These are phyloP conservation scores for Crambe crambe DNA, from an alignment of 37 sponge, comb jelly and placozoan species.

Conservation along the genomic window DNA sequence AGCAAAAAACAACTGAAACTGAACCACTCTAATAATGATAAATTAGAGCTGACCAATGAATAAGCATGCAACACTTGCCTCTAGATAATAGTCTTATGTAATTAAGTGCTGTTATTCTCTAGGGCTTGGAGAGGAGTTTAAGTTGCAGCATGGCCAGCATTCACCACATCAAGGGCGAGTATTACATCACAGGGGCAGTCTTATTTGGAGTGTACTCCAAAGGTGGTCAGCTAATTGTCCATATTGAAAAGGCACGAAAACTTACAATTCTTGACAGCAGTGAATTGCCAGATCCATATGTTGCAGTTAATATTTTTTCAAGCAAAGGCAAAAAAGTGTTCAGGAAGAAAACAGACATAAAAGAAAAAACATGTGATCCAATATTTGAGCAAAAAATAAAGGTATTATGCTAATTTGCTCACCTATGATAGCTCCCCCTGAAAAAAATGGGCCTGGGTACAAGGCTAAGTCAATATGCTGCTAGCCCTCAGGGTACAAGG, in stretches of 20 bases:
- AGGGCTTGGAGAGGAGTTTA: too few relatives aligned
- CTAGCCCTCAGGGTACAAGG: too few relatives aligned
- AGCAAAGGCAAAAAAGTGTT: slow-evolving; percentile 57
- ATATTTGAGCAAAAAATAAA: slow-evolving; percentile 37
- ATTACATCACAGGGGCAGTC: slow-evolving; percentile 66
- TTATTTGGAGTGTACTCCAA: slow-evolving; percentile 48
- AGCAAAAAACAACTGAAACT: too few relatives aligned
- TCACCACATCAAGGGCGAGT: slow-evolving; percentile 63
- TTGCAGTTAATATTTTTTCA: slow-evolving; percentile 66
- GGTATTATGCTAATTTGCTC: too few relatives aligned
- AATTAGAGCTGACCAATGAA: too few relatives aligned
- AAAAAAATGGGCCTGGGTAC: too few relatives aligned
- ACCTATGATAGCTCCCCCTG: too few relatives aligned
- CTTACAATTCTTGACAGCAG: slow-evolving; percentile 52
- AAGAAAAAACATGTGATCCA: slow-evolving; percentile 54
- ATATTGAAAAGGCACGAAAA: slow-evolving; percentile 32
- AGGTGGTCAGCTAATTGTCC: slow-evolving; percentile 30
- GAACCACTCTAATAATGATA: too few relatives aligned
- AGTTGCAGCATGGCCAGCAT: slow-evolving; percentile 52
- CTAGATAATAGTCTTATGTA: too few relatives aligned
- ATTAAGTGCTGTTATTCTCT: too few relatives aligned
- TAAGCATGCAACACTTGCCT: too few relatives aligned
- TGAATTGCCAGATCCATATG: slow-evolving; percentile 56
- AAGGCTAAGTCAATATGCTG: too few relatives aligned
- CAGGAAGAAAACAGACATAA: slow-evolving; percentile 57